Percentiles rank a stretch among this genome's conserved stretches.
These are phyloP conservation scores for Dryobotodes eremita DNA, from an alignment of 2,888 invertebrate genomes.

Conservation along the genomic window DNA sequence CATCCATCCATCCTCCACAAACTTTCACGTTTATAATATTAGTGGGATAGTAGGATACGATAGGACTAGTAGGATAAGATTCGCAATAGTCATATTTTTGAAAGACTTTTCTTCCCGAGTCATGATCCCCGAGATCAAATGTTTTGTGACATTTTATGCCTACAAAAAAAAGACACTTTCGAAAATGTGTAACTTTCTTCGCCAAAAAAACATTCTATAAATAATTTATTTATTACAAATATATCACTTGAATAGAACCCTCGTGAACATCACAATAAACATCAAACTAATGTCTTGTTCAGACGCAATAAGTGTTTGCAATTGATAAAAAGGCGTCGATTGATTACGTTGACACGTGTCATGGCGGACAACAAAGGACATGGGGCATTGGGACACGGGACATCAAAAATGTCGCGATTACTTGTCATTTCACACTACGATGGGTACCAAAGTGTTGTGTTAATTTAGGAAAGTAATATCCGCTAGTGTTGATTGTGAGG, in stretches of 20 bases:
- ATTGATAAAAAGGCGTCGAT: conserved; percentile 76
- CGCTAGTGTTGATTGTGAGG: conserved; percentile 28
- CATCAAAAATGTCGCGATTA: conserved; percentile 69
- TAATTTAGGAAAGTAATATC: conserved; percentile 69
- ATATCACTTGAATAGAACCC: conserved; percentile 22
- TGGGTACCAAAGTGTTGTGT: conserved; percentile 63
- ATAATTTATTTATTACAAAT: neutral
- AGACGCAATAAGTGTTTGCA: conserved; percentile 66
- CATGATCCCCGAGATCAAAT: no score
- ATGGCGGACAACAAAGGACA: conserved; percentile 50
- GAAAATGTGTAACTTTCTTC: no score
- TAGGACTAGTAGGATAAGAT: no score
- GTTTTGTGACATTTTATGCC: no score
- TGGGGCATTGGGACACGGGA: conserved; percentile 33
- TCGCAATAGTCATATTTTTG: no score
- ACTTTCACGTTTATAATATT: no score
- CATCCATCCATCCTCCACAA: no score
- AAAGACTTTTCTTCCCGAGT: no score
- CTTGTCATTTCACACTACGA: conserved; percentile 63
- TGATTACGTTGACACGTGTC: conserved; percentile 72
- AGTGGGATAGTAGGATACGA: no score
- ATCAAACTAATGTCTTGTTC: conserved; percentile 53
- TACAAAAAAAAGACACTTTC: no score
- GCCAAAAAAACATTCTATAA: no score
- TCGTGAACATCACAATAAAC: conserved; percentile 37